Evolutionary conservation across 2,888 invertebrate genomes (phyloP), one percentile per base, ranked within the genome.

Genomic region (Spilosoma lubricipeda): DNA sequence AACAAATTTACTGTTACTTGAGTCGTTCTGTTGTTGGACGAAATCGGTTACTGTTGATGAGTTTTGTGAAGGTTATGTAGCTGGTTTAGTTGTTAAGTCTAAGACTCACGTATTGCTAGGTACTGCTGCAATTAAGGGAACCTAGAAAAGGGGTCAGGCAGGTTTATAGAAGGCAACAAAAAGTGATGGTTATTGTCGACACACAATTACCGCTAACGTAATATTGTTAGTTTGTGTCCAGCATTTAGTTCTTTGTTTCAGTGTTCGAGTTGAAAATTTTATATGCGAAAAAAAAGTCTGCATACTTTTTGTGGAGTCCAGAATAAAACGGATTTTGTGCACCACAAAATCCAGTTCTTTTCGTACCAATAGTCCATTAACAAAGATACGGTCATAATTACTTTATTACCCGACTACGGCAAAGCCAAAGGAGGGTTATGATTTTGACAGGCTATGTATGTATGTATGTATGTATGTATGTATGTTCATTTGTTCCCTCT

Each of bases 1-100:
- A 56, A 76, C 71, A 59, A 39, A 36, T 74, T 74, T 70, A 75
- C 80, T 69, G 82, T 77, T 80, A 63, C 20, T 82, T 80, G 71
- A 69, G 66, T 45, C 70, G 69, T 74, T 45, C 30, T 42, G 70
- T 45, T 59, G 73, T 73, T 70, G 33, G 11, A 56, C 27, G 23
- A 23, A 70, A 56, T 74, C 67, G 70, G 42, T 67, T 33, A 23
- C 56, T 52, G 42, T 69, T 69, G 69, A 73, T 65, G 69, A 73
- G 65, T 65, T 20, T 30, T 27, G 69, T 42, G 33, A 36, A 23
- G 23, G 45, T 72, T 69, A 65, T 69, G 23, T 64, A 27, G 36
- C 9, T 27, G 64, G 36, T 48, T 63, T 65, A 18, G 15, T 70
- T 70, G 20, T 69, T 69, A 65, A 27, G 63, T 73, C 30, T 52